Evolutionary conservation across 2,113 vertebrate genomes (phyloP), one percentile per base, ranked within the genome.

Genomic region (Oryzias curvinotus): DNA sequence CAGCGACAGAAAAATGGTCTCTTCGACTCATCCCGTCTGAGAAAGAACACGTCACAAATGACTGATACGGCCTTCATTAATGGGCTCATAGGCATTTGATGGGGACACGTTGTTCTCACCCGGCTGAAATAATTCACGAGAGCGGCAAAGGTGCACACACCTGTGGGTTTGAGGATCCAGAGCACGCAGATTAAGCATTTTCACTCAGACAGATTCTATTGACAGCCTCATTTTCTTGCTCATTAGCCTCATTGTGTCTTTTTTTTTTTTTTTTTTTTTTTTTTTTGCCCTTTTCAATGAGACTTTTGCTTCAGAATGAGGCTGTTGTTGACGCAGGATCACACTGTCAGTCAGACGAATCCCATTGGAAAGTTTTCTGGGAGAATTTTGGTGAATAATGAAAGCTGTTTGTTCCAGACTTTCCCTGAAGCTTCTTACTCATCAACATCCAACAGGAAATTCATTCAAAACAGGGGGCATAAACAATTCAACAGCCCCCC

Each of bases 211-310:
- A 45, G 65, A 62, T 54, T 71, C 57, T 61, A 73, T 66, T 52
- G 68, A 84, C 78, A 73, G 65, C 46, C 59, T 21, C 21, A 28
- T 77, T 60, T 48, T 66, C 71, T n/a, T 7, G 68, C 73, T 80
- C 73, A 68, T 30, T 67, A 71, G 49, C 63, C 54, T 47, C 47
- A 6, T n/a, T 48, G 44, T 23, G 16, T 52, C 30, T 48, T 18
- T 57, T 63, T 30, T 56, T 68, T 60, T n/a, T 73, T 57, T 43
- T 68, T 60, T n/a, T 73, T 48, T 18, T 57, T 63, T 30, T 56
- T 68, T 60, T n/a, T 73, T 57, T 43, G 23, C 26, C 43, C 58
- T 41, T 71, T 21, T 14, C 64, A 36, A 10, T 36, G 36, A 36
- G 36, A 36, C 36, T 36, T 23, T 36, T 36, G 36, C 36, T 56